Base-by-base conservation (phyloP, 2,888 invertebrate genomes). In the Clistopyga incitator region DNA sequence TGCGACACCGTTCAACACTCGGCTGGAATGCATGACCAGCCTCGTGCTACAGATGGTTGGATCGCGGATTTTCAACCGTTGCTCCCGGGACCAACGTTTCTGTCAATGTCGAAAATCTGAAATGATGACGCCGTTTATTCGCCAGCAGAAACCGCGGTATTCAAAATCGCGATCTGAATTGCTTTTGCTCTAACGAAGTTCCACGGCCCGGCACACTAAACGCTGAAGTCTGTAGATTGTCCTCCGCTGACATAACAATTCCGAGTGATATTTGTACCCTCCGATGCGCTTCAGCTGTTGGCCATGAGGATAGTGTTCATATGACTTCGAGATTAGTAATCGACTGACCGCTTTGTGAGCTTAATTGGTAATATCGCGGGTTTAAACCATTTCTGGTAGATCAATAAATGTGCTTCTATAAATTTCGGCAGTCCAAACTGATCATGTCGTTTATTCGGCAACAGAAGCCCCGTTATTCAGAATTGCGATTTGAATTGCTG, bases 1-100 rank as follows among this genome's bases (percentile, higher is more conserved):
- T 77, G 47, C 59, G 25, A 77, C 71, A 47, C 50, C 61, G 34
- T 77, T 77, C 59, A 72, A 64, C 81, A 77, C 65, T 47, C 45
- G 25, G n/a, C 15, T 29, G 34, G 15, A 67, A 67, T 67, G 47
- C 67, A 47, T 47, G 23, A 47, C 25, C 47, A 23, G 50, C 23
- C 45, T 20, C 56, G 67, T 67, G 45, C 11, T 65, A 71, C 71
- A 71, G 56, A 70, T 71, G 52, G 54, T 67, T 72, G 59, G 56
- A 72, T 72, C 72, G 52, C 42, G 38, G 77, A 81, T 77, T 67
- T 81, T 67, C 64, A 20, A 61, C 25, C 67, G 25, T 47, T n/a
- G 56, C 11, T 23, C 25, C 42, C 23, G 34, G n/a, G 6, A 8
- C 29, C 25, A 71, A 71, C 42, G 71, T 11, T 18, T n/a, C 38